Conservation (phyloP, 2,113 vertebrate genomes). For the Myrmophylax atrothorax region DNA sequence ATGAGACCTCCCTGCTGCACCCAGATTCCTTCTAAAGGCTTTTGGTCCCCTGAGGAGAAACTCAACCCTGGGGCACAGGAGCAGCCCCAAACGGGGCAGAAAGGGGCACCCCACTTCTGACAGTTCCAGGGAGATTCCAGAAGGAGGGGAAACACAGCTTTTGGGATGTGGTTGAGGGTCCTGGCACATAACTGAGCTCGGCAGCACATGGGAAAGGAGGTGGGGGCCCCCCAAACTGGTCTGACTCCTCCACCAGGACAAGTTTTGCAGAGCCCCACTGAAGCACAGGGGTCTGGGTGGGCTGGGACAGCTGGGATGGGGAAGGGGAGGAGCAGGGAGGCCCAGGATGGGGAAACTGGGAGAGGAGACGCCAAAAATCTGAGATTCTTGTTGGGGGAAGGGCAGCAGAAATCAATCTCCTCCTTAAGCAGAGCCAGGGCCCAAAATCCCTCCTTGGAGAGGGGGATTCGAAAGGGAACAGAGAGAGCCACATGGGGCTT, state of each 20-base stretch:
- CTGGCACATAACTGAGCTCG: neutral
- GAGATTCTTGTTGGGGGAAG: conserved; percentile 43
- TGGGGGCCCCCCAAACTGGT: neutral
- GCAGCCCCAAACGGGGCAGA: rapidly evolving
- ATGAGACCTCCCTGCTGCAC: rapidly evolving
- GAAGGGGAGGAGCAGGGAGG: conserved; percentile 24
- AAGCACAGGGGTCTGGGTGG: rapidly evolving
- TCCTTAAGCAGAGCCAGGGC: neutral
- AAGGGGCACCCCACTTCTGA: rapidly evolving
- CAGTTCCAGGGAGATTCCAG: neutral
- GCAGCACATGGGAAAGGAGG: neutral
- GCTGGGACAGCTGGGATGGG: neutral
- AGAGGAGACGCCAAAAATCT: neutral
- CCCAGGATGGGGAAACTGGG: conserved; percentile 26
- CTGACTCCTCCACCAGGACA: neutral
- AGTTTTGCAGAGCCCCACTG: neutral
- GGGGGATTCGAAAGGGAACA: neutral
- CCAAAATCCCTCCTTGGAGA: neutral
- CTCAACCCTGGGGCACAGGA: neutral
- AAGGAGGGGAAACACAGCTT: neutral
- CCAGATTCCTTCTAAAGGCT: neutral
- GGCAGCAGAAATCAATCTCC: neutral
- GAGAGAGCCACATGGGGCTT: neutral
- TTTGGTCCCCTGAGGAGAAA: neutral
- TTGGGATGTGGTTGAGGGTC: neutral